A percentile compares a stretch with the other conserved stretches of the same genome.
These are phyloP conservation scores for Lutjanus erythropterus DNA, from an alignment of 2,113 vertebrate species.

Conservation along the genomic window DNA sequence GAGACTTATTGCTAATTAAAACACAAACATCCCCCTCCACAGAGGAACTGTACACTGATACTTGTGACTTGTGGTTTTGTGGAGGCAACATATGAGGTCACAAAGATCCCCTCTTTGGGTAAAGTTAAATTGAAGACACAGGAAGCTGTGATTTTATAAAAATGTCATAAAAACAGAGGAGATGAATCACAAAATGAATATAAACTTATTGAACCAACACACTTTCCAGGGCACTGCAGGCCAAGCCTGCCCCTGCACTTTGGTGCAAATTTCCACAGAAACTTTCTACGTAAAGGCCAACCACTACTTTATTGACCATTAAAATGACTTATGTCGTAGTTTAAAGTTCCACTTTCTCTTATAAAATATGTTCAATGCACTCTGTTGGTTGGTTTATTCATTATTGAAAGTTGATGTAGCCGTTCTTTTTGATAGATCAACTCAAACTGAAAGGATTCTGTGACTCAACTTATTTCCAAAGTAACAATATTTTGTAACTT, in stretches of 20 bases:
- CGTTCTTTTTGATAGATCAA: background rate
- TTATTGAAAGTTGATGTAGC: background rate
- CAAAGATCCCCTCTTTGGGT: background rate
- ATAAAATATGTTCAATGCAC: no score
- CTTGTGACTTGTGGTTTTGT: slow-evolving; percentile 33
- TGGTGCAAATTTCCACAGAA: slow-evolving; percentile 4
- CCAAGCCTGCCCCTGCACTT: background rate
- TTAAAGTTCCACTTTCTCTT: background rate
- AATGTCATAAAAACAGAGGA: background rate
- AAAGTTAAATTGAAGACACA: background rate
- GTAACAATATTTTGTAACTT: background rate
- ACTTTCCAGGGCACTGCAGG: slow-evolving; percentile 5
- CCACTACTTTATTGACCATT: background rate
- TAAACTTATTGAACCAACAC: slow-evolving; percentile 5
- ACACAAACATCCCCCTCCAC: slow-evolving; percentile 19
- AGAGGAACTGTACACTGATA: background rate
- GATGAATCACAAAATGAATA: slow-evolving; percentile 23
- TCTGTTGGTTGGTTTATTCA: background rate
- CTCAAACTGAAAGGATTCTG: background rate
- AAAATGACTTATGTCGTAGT: background rate
- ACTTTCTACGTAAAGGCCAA: background rate
- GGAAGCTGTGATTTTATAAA: background rate
- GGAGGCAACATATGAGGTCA: slow-evolving; percentile 12
- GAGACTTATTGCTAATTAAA: slow-evolving; percentile 18
- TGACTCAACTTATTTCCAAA: background rate